These are phyloP conservation scores for Hydra vulgaris DNA, from an alignment of 30 jellyfish, hydroid and myxozoan species.

Conservation along the genomic window DNA sequence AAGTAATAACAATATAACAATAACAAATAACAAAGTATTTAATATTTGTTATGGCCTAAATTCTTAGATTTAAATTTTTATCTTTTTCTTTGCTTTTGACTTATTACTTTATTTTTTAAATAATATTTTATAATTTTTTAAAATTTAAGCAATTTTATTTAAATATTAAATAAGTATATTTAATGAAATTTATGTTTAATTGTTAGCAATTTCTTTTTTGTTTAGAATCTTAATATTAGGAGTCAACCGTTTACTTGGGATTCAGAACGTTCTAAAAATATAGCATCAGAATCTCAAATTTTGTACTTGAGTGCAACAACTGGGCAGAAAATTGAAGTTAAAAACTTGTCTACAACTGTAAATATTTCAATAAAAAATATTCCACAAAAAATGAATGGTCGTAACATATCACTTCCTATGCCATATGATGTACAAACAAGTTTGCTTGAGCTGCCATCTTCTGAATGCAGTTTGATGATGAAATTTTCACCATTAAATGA, in stretches of 20 bases:
- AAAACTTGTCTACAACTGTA: background rate
- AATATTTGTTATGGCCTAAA: too few species aligned
- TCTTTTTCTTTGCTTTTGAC: too few species aligned
- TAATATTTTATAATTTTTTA: too few species aligned
- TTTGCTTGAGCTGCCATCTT: background rate
- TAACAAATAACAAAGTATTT: too few species aligned
- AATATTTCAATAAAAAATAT: conserved; percentile 5
- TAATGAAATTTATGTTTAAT: too few species aligned
- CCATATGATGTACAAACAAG: background rate
- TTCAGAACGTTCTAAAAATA: background rate
- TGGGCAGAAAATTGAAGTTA: conserved; percentile 1
- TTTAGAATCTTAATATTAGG: background rate
- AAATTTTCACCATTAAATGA: conserved; percentile 26
- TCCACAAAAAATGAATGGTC: background rate
- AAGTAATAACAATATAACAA: too few species aligned
- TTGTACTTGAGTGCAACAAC: background rate
- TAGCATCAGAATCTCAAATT: background rate
- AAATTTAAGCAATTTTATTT: too few species aligned
- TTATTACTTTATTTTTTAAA: too few species aligned
- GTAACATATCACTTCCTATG: conserved; percentile 3
- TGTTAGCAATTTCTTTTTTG: too few species aligned
- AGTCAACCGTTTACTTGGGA: conserved; percentile 6
- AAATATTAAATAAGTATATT: too few species aligned
- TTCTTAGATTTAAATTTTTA: too few species aligned
- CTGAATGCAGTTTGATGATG: conserved; percentile 1